Evolutionary conservation across 2,797 vertebrate genomes (phyloP), one percentile per base, ranked within the genome.

Genomic region (Lagorchestes hirsutus): DNA sequence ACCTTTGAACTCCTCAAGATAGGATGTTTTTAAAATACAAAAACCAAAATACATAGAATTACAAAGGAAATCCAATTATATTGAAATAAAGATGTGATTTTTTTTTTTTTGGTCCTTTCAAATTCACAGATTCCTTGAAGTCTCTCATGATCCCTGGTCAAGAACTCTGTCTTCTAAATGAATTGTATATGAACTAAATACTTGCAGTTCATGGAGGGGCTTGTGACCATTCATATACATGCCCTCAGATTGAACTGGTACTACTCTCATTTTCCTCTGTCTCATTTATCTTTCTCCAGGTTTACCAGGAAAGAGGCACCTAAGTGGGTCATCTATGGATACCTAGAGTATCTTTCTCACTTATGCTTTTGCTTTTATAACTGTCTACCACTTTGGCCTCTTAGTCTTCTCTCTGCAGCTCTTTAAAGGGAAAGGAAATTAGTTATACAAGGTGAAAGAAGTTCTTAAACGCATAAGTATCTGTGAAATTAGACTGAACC

Each of bases 401-500:
- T 74, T 67, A 67, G 14, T 67, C 62, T 58, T 40, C 22, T 74
- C 54, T 55, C 40, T 1, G 1, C 91, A 29, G 28, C 82, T 31
- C 52, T 4, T 59, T 29, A 2, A 59, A 12, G 10, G 3, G 58
- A 59, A 29, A 59, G 10, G 59, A 34, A 62, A 55, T 74, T 91
- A 55, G 29, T 92, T 55, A 5, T 62, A 31, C 82, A 54, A 46
- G 82, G 40, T 91, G 67, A 82, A n/a, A 95, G 29, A 18, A 16
- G 54, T 54, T 4, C n/a, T 93, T 74, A 92, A n/a, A 94, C 28
- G 74, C 14, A 54, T 90, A 92, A 93, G n/a, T 90, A 58, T 55
- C 24, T 29, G 4, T 93, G 52, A 55, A 57, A 74, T 55, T 67
- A 93, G 57, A 93, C 90, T 92, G 82, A 54, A 90, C 46, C 54